These are phyloP conservation scores for Patella ulyssiponensis DNA, from an alignment of 2,888 invertebrate genomes.

Conservation along the genomic window DNA sequence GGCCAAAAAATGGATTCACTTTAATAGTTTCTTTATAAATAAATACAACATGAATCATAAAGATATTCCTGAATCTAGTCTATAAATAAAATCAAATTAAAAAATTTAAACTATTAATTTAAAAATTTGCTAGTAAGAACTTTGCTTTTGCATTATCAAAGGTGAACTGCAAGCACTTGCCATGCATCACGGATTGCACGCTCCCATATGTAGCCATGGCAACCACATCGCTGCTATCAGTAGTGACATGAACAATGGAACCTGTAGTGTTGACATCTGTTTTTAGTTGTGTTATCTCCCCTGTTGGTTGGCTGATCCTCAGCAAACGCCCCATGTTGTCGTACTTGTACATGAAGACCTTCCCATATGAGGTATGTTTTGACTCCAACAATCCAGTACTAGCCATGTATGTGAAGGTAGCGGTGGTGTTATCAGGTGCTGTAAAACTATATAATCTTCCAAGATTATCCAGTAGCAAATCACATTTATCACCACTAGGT, in stretches of 20 bases:
- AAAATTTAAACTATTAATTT: no score
- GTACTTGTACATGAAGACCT: constrained; percentile 92
- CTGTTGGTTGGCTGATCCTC: constrained; percentile 90
- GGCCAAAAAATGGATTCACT: no score
- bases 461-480: constrained; percentile 90
- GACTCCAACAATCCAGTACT: constrained; percentile 85
- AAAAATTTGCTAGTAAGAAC: constrained; percentile 16
- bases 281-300: constrained; percentile 83
- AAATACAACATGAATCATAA: no score
- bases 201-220: constrained; percentile 71
- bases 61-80: no score
- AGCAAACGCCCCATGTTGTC: constrained; percentile 90
- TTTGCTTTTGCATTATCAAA: constrained; percentile 26
- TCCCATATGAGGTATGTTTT: constrained; percentile 74
- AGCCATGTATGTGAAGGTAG: constrained; percentile 92
- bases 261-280: constrained; percentile 70
- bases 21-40: no score
- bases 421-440: constrained; percentile 93
- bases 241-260: constrained; percentile 70
- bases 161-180: constrained; percentile 55
- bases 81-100: no score
- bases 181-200: constrained; percentile 71
- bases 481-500: constrained; percentile 61
- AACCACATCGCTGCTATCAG: constrained; percentile 69
- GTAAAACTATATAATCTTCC: constrained; percentile 88